phyloP scores from a whole-genome alignment of 2,888 invertebrate genomes.

The Pseudanteris insignis region DNA sequence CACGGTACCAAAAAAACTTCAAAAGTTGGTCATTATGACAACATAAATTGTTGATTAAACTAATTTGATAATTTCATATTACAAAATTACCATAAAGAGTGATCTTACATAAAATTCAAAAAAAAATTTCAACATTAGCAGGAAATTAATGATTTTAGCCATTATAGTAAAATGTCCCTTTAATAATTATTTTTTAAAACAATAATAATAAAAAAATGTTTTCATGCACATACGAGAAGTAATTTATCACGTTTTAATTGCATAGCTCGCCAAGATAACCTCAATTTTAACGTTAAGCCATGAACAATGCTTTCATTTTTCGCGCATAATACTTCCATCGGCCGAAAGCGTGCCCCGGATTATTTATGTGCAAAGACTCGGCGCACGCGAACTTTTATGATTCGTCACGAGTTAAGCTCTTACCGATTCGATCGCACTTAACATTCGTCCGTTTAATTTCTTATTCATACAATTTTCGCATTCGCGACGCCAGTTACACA shows the following conservation, averaged over 20 bases:
- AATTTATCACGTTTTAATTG: slow-evolving; percentile 26
- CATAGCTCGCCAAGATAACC: slow-evolving; percentile 25
- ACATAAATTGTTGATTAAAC: too few species aligned
- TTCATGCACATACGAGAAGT: slow-evolving; percentile 20
- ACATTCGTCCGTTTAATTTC: slow-evolving; percentile 21
- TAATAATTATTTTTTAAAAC: too few species aligned
- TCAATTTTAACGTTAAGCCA: slow-evolving; percentile 14
- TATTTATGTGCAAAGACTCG: slow-evolving; percentile 23
- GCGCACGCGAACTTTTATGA: slow-evolving; percentile 33
- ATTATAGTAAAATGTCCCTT: too few species aligned
- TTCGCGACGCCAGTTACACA: slow-evolving; percentile 2
- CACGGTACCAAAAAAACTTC: too few species aligned
- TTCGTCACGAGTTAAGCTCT: slow-evolving; percentile 17
- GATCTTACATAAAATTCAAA: too few species aligned
- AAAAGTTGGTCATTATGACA: too few species aligned
- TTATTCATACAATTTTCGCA: slow-evolving; percentile 16
- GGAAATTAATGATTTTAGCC: too few species aligned
- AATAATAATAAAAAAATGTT: too few species aligned
- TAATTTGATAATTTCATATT: too few species aligned
- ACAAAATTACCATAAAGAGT: too few species aligned
- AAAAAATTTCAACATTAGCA: too few species aligned
- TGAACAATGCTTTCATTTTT: slow-evolving; percentile 26
- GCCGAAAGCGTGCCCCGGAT: slow-evolving; percentile 12
- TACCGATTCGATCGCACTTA: slow-evolving; percentile 23
- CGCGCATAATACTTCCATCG: slow-evolving; percentile 10